These are phyloP conservation scores for Sipunculus nudus DNA, from an alignment of 2,888 invertebrate species.

Conservation along the genomic window DNA sequence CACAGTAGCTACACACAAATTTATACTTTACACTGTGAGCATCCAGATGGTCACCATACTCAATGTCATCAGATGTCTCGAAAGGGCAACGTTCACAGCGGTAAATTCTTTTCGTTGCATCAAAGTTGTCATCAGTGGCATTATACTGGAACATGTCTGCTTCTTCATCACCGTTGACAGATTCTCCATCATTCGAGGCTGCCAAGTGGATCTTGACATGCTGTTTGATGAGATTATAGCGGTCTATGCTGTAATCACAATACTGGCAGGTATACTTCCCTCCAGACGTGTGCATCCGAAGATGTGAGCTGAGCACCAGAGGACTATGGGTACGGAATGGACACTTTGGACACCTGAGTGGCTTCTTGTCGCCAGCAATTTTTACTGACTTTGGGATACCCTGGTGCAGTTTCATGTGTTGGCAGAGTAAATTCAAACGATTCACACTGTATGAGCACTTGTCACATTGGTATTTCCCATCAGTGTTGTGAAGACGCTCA, in stretches of 20 bases:
- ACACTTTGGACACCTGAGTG: conserved; percentile 46
- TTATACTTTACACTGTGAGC: conserved; percentile 45
- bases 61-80: conserved; percentile 45
- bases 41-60: conserved; percentile 45
- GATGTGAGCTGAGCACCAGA: conserved; percentile 46
- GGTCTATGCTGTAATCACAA: conserved; percentile 49
- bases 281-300: conserved; percentile 48
- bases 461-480: conserved; percentile 23
- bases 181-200: neutral
- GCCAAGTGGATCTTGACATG: conserved; percentile 25
- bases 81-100: conserved; percentile 56
- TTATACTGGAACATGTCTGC: conserved; percentile 34
- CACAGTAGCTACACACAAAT: conserved; percentile 52
- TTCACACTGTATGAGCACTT: conserved; percentile 22
- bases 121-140: conserved; percentile 23
- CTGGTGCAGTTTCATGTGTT: conserved; percentile 20
- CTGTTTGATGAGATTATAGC: conserved; percentile 41
- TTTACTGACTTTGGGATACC: neutral
- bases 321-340: conserved; percentile 47
- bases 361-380: conserved; percentile 2
- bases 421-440: conserved; percentile 15
- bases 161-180: neutral
- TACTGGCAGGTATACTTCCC: conserved; percentile 47
- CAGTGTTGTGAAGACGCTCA: conserved; percentile 31
- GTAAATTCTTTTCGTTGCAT: conserved; percentile 32